Percentiles rank a stretch among this genome's conserved stretches.
Conservation (phyloP, 2,888 invertebrate genomes). For the Agriopis marginaria region DNA sequence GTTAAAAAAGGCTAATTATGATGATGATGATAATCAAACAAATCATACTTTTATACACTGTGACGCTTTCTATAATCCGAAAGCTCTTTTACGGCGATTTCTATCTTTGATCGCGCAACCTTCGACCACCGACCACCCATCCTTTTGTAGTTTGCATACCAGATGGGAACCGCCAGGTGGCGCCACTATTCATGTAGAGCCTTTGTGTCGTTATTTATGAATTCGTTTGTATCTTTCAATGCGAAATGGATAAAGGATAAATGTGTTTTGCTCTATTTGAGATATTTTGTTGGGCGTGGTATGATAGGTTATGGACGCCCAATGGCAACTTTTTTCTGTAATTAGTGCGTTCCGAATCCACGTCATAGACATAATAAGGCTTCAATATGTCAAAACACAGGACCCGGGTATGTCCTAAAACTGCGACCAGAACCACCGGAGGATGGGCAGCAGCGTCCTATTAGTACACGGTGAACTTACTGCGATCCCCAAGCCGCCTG, state of each 20-base stretch:
- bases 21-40: too few species aligned
- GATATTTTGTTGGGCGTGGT: not conserved
- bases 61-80: constrained; percentile 22
- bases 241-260: constrained; percentile 12
- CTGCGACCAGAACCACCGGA: too few species aligned
- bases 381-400: too few species aligned
- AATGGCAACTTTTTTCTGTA: too few species aligned
- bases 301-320: not conserved
- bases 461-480: too few species aligned
- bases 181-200: constrained; percentile 38
- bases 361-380: too few species aligned
- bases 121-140: constrained; percentile 19
- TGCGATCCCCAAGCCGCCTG: too few species aligned
- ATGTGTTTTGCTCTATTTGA: constrained; percentile 16
- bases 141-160: constrained; percentile 32
- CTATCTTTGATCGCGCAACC: constrained; percentile 24
- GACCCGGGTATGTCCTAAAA: too few species aligned
- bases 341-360: too few species aligned
- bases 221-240: constrained; percentile 27
- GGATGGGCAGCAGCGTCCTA: too few species aligned
- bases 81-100: not conserved
- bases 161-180: constrained; percentile 54
- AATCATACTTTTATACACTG: constrained; percentile 19
- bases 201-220: constrained; percentile 39
- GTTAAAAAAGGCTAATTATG: too few species aligned